phyloP scores from a whole-genome alignment of 1,140 invertebrate species.

The Orussus abietinus region DNA sequence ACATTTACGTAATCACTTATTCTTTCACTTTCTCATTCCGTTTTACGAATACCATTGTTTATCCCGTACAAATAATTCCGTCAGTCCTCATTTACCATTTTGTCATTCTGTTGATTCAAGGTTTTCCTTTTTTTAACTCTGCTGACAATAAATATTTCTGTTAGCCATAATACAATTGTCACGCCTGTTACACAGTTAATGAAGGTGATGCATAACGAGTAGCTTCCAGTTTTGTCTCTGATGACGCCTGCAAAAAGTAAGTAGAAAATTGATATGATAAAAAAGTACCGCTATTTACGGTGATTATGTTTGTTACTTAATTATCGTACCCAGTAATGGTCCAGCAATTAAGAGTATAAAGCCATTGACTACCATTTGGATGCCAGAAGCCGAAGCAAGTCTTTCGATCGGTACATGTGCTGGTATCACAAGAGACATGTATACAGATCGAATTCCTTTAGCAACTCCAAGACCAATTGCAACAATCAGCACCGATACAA shows the following conservation, averaged over 20 bases:
- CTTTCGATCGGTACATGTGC: constrained; percentile 62
- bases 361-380: constrained; percentile 64
- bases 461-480: constrained; percentile 56
- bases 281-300: background rate
- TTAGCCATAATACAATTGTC: constrained; percentile 45
- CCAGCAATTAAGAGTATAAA: constrained; percentile 59
- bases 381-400: constrained; percentile 59
- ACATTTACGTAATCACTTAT: no score
- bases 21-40: no score
- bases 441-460: constrained; percentile 67
- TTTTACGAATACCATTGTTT: no score
- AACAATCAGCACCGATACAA: constrained; percentile 23
- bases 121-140: constrained; percentile 18
- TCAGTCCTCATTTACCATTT: no score
- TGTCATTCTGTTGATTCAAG: background rate
- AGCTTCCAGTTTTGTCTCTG: constrained; percentile 44
- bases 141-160: constrained; percentile 25
- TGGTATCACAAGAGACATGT: constrained; percentile 65
- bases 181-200: constrained; percentile 45
- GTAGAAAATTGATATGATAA: constrained; percentile 14
- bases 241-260: constrained; percentile 40
- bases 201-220: constrained; percentile 38
- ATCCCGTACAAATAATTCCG: no score
- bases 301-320: constrained; percentile 1
- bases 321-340: constrained; percentile 58